Evolutionary conservation across 23 tunicate species (phyloP).

Genomic region (Trididemnum nubilum): DNA sequence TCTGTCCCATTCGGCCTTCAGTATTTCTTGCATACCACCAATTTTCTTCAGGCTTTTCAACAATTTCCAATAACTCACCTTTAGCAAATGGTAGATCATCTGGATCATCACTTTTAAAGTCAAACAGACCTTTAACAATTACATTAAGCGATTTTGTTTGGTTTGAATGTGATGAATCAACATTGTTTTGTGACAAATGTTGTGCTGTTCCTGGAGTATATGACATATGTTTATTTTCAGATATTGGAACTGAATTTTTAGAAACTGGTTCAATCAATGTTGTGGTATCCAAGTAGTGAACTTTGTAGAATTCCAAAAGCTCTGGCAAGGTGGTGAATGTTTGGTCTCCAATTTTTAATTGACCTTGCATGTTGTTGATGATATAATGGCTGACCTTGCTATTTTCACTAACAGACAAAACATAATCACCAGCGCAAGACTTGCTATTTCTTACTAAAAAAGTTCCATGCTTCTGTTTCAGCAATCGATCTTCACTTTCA

Average conservation of each 20-base stretch:
- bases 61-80: constrained; percentile 86
- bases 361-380: constrained; percentile 59
- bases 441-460: constrained; percentile 95
- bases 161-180: not conserved
- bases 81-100: constrained; percentile 89
- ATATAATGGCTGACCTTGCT: constrained; percentile 97
- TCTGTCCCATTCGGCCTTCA: constrained; percentile 79
- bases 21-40: constrained; percentile 95
- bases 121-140: constrained; percentile 73
- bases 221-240: constrained; percentile 22
- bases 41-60: constrained; percentile 96
- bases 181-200: not conserved
- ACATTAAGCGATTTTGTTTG: not conserved
- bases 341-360: constrained; percentile 90
- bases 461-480: constrained; percentile 85
- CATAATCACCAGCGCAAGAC: constrained; percentile 88
- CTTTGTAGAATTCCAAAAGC: constrained; percentile 91
- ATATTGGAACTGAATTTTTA: constrained; percentile 6
- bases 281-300: constrained; percentile 96
- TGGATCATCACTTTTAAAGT: constrained; percentile 82
- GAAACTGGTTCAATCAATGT: constrained; percentile 73
- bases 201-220: not conserved
- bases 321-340: constrained; percentile 75
- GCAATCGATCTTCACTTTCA: constrained; percentile 68
- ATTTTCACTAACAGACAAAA: constrained; percentile 96